Evolutionary conservation across 2,888 invertebrate genomes (phyloP), one percentile per base, ranked within the genome.

Genomic region (Eupithecia dodoneata): DNA sequence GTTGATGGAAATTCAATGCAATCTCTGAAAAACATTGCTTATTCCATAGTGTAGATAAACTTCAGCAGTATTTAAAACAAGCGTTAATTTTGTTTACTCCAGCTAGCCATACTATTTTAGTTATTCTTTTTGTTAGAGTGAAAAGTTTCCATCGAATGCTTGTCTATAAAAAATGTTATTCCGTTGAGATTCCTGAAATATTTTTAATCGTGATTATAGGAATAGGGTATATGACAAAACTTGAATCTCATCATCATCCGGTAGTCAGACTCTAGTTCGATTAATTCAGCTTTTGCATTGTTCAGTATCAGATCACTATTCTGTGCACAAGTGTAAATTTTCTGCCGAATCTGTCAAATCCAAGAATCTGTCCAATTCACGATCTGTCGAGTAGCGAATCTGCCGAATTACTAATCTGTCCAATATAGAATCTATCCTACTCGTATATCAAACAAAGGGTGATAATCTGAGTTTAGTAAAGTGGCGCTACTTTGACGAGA

Each of bases 401-500:
- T 30, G 30, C 30, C 30, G 30, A 30, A 30, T 30, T 30, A 30
- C 30, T 0, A 30, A 30, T 30, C 30, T 30, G 30, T 30, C 30
- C 30, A 30, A 30, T 30, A 0, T 30, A 30, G 30, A 30, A 30
- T 30, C 30, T 30, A 30, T 30, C 30, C 30, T 30, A 30, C 30
- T 30, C 30, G 30, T 30, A 30, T 30, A 30, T 30, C 30, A 30
- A 30, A 30, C 30, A 30, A 30, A 30, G 30, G n/a, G 1, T 12
- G 65, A 65, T 65, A 5, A 59, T 41, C 41, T 41, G 65, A 13
- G 41, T 65, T 5, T n/a, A 18, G 3, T 9, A 30, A 70, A 47
- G 70, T 70, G 70, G 70, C 47, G 10, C 47, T 47, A 47, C 70
- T 70, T 45, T 70, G 47, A 44, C 47, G 45, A 2, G 18, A 18